A percentile compares a stretch with the other conserved stretches of the same genome.
Evolutionary conservation across 2,113 vertebrate species (phyloP).

Genomic region (Burhinus bistriatus): DNA sequence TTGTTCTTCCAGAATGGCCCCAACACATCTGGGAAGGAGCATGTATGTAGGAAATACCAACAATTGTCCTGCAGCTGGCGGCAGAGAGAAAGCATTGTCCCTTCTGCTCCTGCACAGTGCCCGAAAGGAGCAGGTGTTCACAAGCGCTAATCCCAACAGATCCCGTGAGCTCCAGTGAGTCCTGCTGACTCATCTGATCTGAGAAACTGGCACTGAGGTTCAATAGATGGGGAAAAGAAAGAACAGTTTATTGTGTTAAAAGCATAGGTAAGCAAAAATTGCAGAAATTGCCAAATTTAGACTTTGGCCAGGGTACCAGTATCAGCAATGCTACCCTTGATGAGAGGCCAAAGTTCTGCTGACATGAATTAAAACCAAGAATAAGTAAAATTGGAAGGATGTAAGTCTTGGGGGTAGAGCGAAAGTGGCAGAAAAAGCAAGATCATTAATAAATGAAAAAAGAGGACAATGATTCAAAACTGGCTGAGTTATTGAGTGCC

Average conservation of each 20-base stretch:
- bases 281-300: background rate
- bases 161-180: background rate
- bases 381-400: background rate
- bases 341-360: background rate
- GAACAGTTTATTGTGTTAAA: background rate
- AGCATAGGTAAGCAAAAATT: background rate
- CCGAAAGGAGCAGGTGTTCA: background rate
- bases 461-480: background rate
- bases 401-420: background rate
- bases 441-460: background rate
- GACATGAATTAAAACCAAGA: background rate
- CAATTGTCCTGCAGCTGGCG: background rate
- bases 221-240: background rate
- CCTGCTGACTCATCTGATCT: background rate
- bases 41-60: background rate
- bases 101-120: background rate
- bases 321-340: background rate
- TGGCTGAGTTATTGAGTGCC: background rate
- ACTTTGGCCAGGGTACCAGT: background rate
- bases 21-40: background rate
- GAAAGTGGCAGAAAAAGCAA: background rate
- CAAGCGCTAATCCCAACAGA: background rate
- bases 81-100: background rate
- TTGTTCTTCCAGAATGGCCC: background rate
- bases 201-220: background rate